A percentile compares a stretch with the other conserved stretches of the same genome.
phyloP scores from a whole-genome alignment of 2,797 vertebrate species.

The Helicolenus hilgendorfi region DNA sequence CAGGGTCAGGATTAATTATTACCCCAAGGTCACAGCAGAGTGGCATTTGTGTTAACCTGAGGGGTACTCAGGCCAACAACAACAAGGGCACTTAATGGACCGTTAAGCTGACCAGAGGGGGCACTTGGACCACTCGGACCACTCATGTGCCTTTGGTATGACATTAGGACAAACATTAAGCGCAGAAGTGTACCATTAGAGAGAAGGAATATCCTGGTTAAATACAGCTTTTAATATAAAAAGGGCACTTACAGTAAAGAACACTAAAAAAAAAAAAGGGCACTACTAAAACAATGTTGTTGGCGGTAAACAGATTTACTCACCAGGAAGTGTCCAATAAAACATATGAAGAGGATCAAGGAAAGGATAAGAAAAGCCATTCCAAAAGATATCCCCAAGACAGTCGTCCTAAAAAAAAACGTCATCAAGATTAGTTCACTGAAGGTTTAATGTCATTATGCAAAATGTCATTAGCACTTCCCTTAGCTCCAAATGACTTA shows the following conservation, averaged over 20 bases:
- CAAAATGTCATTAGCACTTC: background rate
- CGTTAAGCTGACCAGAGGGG: constrained; percentile 34
- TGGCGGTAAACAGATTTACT: constrained; percentile 54
- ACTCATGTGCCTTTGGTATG: constrained; percentile 29
- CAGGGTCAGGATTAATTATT: constrained; percentile 4
- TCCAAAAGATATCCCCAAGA: constrained; percentile 95
- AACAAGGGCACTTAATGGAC: constrained; percentile 21
- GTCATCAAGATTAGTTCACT: background rate
- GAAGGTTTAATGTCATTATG: background rate
- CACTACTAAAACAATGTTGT: background rate
- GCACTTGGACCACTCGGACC: background rate
- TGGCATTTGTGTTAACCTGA: constrained; percentile 25
- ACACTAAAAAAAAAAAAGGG: background rate
- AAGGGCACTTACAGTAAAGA: background rate
- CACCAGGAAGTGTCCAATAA: constrained; percentile 95
- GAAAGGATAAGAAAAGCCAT: constrained; percentile 93
- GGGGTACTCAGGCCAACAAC: constrained; percentile 5
- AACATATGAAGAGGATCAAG: constrained; percentile 95
- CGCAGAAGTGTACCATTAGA: constrained; percentile 14
- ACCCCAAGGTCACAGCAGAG: constrained; percentile 16
- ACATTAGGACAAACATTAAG: constrained; percentile 33
- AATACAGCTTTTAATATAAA: background rate
- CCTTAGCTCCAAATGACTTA: background rate
- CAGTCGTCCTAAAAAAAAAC: constrained; percentile 87
- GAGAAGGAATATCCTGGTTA: background rate